Percentiles rank a stretch among this genome's conserved stretches.
Conservation (phyloP, 2,888 invertebrate genomes). For the Tetrapedia diversipes region DNA sequence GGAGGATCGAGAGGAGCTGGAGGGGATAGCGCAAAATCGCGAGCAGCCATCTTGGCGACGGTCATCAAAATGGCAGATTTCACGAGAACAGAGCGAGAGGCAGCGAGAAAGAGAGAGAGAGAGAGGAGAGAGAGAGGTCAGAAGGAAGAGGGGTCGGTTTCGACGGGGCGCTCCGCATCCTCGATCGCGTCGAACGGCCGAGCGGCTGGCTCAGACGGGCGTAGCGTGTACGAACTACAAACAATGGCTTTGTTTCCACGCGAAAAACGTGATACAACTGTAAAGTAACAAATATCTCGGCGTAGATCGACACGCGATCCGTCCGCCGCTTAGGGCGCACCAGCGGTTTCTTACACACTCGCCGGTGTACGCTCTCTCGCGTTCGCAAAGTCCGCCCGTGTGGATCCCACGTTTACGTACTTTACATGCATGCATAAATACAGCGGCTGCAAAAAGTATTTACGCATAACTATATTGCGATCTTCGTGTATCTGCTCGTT, state of each 20-base stretch:
- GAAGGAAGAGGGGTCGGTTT: slow-evolving; percentile 58
- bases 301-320: slow-evolving; percentile 82
- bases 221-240: slow-evolving; percentile 76
- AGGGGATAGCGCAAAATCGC: slow-evolving; percentile 11
- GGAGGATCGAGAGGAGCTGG: too few relatives aligned
- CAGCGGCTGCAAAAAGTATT: too few relatives aligned
- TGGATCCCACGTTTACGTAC: slow-evolving; percentile 31
- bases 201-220: slow-evolving; percentile 61
- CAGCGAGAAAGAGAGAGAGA: slow-evolving; percentile 47
- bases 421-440: too few relatives aligned
- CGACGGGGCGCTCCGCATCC: slow-evolving; percentile 69
- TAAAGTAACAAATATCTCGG: slow-evolving; percentile 81
- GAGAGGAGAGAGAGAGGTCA: slow-evolving; percentile 33
- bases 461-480: too few relatives aligned
- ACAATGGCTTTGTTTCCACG: slow-evolving; percentile 81
- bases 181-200: slow-evolving; percentile 64
- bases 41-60: slow-evolving; percentile 45
- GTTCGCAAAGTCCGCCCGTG: slow-evolving; percentile 20
- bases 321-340: slow-evolving; percentile 67
- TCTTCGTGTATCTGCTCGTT: too few relatives aligned
- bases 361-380: slow-evolving; percentile 21
- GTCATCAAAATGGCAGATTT: slow-evolving; percentile 48
- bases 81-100: slow-evolving; percentile 27
- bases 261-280: slow-evolving; percentile 81
- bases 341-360: slow-evolving; percentile 52